phyloP scores from a whole-genome alignment of 2,113 vertebrate species.

The Sander lucioperca region DNA sequence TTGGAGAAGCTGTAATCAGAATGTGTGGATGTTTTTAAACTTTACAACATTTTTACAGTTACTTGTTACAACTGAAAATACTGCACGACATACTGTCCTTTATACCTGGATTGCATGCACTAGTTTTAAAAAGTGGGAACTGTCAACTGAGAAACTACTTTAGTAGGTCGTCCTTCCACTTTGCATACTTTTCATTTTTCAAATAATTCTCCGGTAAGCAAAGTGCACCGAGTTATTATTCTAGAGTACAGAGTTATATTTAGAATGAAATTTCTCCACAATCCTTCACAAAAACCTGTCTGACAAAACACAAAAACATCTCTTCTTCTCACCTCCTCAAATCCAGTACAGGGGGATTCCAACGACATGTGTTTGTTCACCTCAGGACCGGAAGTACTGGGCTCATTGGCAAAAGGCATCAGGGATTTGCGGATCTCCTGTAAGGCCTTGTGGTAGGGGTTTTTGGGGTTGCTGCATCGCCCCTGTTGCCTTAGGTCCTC shows the following conservation, averaged over 20 bases:
- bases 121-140: conserved; percentile 30
- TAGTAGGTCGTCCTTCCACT: conserved; percentile 72
- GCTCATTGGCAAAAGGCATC: conserved; percentile 92
- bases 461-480: conserved; percentile 89
- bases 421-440: conserved; percentile 96
- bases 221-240: conserved; percentile 30
- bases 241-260: conserved; percentile 41
- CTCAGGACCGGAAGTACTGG: conserved; percentile 84
- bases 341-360: conserved; percentile 89
- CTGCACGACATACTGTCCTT: not conserved
- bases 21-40: not conserved
- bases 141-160: conserved; percentile 40
- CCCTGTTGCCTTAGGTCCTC: conserved; percentile 92
- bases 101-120: not conserved
- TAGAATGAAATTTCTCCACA: conserved; percentile 35
- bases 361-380: conserved; percentile 91
- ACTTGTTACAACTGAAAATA: not conserved
- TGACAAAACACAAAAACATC: not conserved
- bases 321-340: conserved; percentile 91
- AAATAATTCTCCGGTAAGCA: conserved; percentile 51
- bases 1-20: not conserved
- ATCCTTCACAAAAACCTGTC: conserved; percentile 16
- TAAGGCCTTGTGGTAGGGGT: conserved; percentile 92
- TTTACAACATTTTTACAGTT: not conserved
- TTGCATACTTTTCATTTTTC: conserved; percentile 74